Evolutionary conservation across 2,888 invertebrate species (phyloP), one percentile per base, ranked within the genome.

Genomic region (Drosophila pseudotakahashii): DNA sequence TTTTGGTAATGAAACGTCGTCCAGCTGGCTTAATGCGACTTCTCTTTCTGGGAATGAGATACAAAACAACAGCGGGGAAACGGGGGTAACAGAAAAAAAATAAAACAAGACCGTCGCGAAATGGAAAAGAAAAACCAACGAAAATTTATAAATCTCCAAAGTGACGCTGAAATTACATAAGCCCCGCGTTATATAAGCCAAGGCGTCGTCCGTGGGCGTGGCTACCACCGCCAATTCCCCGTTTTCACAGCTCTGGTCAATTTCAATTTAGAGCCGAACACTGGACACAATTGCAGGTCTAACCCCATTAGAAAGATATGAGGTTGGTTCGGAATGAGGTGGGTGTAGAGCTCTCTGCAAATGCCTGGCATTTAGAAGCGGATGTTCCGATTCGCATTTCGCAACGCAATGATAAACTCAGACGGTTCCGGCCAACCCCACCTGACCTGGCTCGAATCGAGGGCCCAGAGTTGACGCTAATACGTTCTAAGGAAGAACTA

Each of bases 301-400:
- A 82, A 72, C 67, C 70, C 71, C 71, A 82, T 78, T 82, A 84
- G 81, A 83, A 76, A 83, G 77, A 77, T 71, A 71, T 59, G 71
- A 59, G 39, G 30, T 11, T 34, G 16, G 23, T 13, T 14, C 19
- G 51, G 32, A 10, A 1, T 14, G 13, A 11, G 23, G 10, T 37
- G 16, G 55, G 44, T 11, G 37, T 10, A 23, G 62, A 19, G 64
- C 55, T 14, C 55, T 16, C 55, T 26, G 78, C 68, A 75, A 77
- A 62, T 76, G 84, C 70, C 73, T 87, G 88, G 84, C 88, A 85
- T 85, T 85, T 85, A 85, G 73, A 81, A 85, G 63, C 89, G 85
- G 85, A 85, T 86, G 88, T 86, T 89, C 89, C 89, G 86, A 85
- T 89, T 88, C 85, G 74, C 88, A 88, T 89, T 86, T 88, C 73